Conservation (phyloP, 2,113 vertebrate species). For the Syngnathus floridae region DNA sequence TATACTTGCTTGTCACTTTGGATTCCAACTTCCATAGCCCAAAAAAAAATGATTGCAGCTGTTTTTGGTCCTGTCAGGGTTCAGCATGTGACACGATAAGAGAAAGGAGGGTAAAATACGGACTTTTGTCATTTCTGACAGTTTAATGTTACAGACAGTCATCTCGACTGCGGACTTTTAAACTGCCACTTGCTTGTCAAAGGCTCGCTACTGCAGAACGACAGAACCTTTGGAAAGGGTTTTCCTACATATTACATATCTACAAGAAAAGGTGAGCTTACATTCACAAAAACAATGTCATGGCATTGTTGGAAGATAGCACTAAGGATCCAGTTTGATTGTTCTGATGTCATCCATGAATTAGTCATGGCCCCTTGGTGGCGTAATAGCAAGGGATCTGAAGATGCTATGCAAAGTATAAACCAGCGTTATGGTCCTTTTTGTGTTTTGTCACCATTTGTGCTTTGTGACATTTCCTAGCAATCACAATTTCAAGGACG, state of each 20-base stretch:
- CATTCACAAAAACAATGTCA: not conserved
- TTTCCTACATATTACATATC: not conserved
- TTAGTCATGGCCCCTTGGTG: not conserved
- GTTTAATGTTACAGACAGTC: slow-evolving; percentile 16
- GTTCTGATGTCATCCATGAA: not conserved
- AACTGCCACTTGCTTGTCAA: not conserved
- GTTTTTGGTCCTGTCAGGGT: slow-evolving; percentile 37
- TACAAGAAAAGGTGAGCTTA: not conserved
- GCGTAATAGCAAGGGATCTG: not conserved
- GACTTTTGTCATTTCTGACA: slow-evolving; percentile 42
- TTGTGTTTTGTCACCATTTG: not conserved
- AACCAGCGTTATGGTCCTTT: not conserved
- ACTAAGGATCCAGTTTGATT: not conserved
- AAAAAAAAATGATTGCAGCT: slow-evolving; percentile 20
- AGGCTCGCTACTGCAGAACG: not conserved
- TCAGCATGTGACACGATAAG: slow-evolving; percentile 29
- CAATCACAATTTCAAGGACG: not conserved
- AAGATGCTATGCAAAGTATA: not conserved
- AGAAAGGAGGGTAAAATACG: slow-evolving; percentile 6
- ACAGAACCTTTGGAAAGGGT: not conserved
- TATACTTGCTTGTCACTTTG: slow-evolving; percentile 16
- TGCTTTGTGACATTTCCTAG: not conserved
- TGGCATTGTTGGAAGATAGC: not conserved
- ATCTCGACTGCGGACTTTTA: not conserved
- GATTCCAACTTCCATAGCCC: slow-evolving; percentile 24